Percentiles rank a stretch among this genome's conserved stretches.
These are phyloP conservation scores for Perca schrenkii DNA, from an alignment of 2,113 vertebrate genomes.

Conservation along the genomic window DNA sequence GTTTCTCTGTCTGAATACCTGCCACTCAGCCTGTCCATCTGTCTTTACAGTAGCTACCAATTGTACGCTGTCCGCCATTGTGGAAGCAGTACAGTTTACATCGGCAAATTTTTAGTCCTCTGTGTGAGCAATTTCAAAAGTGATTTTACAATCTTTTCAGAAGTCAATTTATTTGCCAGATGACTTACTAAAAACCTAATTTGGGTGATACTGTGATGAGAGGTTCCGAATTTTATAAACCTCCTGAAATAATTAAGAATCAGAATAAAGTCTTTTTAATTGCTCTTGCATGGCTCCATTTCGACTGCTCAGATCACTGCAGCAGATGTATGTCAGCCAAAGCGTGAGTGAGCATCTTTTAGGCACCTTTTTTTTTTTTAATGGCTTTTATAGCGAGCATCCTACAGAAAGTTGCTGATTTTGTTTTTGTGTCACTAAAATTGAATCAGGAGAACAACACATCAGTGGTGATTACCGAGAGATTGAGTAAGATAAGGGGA, in stretches of 20 bases:
- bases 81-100: slow-evolving; percentile 3
- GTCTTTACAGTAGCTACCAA: slow-evolving; percentile 8
- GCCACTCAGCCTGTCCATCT: slow-evolving; percentile 19
- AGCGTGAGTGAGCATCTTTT: slow-evolving; percentile 33
- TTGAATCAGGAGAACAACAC: slow-evolving; percentile 30
- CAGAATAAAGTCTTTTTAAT: slow-evolving; percentile 64
- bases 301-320: slow-evolving; percentile 16
- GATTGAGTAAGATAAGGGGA: slow-evolving; percentile 17
- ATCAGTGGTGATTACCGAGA: slow-evolving; percentile 39
- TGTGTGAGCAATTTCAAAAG: slow-evolving; percentile 20
- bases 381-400: not conserved
- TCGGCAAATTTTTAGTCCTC: not conserved
- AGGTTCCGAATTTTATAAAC: slow-evolving; percentile 56
- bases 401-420: slow-evolving; percentile 42
- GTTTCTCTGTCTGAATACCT: slow-evolving; percentile 31
- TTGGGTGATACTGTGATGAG: slow-evolving; percentile 49
- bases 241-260: slow-evolving; percentile 66
- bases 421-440: slow-evolving; percentile 43
- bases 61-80: slow-evolving; percentile 15
- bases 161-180: slow-evolving; percentile 49
- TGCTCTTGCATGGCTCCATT: slow-evolving; percentile 43
- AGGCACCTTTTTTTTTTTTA: slow-evolving; percentile 1
- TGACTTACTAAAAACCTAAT: slow-evolving; percentile 59
- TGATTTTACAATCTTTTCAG: slow-evolving; percentile 24
- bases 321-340: slow-evolving; percentile 38